These are phyloP conservation scores for Delia radicum DNA, from an alignment of 1,140 invertebrate genomes.

Conservation along the genomic window DNA sequence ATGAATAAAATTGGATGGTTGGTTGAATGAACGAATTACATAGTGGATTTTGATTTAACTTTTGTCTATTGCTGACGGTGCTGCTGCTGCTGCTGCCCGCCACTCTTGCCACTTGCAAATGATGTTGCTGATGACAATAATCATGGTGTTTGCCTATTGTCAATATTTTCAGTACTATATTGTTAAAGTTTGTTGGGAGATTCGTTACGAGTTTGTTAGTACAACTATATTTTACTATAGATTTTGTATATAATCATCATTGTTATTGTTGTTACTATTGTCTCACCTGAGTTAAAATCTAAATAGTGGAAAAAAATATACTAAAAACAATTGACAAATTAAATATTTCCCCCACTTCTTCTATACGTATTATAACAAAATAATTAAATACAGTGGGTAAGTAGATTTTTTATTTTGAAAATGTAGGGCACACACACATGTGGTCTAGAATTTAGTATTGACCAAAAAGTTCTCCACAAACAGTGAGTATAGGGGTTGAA, in stretches of 20 bases:
- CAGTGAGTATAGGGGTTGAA: too few species aligned
- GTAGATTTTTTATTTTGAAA: too few species aligned
- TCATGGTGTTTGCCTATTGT: slow-evolving; percentile 9
- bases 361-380: background rate
- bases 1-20: background rate
- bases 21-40: slow-evolving; percentile 4
- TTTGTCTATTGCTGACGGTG: background rate
- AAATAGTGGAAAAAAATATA: slow-evolving; percentile 27
- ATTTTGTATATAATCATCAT: background rate
- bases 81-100: background rate
- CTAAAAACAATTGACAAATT: background rate
- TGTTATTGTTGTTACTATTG: slow-evolving; percentile 3
- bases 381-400: background rate
- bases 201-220: background rate
- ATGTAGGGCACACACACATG: too few species aligned
- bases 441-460: too few species aligned
- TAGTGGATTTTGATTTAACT: background rate
- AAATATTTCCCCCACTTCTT: background rate
- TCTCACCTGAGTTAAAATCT: slow-evolving; percentile 25
- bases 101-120: background rate
- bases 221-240: background rate
- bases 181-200: background rate
- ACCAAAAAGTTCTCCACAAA: too few species aligned
- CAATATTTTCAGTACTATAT: background rate
- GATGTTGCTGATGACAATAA: background rate